Base-by-base conservation (phyloP, 2,797 vertebrate species). In the Phylloscopus collybita region DNA sequence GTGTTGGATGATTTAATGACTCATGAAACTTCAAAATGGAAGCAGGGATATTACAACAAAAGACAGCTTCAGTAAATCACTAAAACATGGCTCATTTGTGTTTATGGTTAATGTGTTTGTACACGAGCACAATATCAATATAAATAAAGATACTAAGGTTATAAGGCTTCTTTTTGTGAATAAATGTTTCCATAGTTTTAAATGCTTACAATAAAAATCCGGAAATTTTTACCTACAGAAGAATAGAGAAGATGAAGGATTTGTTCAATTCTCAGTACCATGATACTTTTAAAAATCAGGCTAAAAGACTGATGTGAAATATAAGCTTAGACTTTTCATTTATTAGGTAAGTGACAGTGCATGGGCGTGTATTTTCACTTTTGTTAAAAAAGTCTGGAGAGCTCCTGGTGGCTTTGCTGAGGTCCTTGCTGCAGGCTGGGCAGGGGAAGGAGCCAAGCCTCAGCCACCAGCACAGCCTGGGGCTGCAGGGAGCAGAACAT, bases 21-120 rank as follows among this genome's bases (percentile, higher is more conserved):
- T 96, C 78, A 75, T 90, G 91, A 96, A 97, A 86, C 42, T 75
- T 94, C 85, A 95, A 86, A 97, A 69, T 82, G 34, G 86, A 96
- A 97, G 80, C 42, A 75, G 23, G 29, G 23, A 62, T 78, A 88
- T 91, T 75, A 92, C 70, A 91, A 82, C 74, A 76, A 91, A 93
- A 97, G 87, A 8, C 49, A 89, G 56, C 36, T 60, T 26, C 45
- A 64, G 64, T 85, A 90, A 95, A 88, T 94, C 84, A 86, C 45
- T 90, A 82, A 70, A 90, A 62, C 79, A 83, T 61, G 69, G 51
- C 22, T 56, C 70, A 86, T 96, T 97, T 97, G 32, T 93, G 38
- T 91, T 95, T 94, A 65, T 60, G 30, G 73, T n/a, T 88, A 84
- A 75, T 70, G 16, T 64, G 15, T 83, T 60, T 51, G 12, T 74